Conservation (phyloP, 2,797 vertebrate genomes). For the Phalanger gymnotis region DNA sequence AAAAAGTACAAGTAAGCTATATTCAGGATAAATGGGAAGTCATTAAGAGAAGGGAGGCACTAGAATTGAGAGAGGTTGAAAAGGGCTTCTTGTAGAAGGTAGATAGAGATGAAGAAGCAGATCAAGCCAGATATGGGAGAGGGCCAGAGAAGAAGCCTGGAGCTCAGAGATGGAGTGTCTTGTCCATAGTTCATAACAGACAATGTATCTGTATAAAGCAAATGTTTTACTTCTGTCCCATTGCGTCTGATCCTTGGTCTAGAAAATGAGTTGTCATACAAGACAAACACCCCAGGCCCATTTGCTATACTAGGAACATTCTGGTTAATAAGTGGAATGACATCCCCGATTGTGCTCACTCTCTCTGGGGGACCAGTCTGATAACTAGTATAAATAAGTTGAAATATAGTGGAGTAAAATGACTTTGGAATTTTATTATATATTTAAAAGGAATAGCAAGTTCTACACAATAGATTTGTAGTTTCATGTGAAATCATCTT, state of each 20-base stretch:
- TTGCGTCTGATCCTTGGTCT: slow-evolving; percentile 55
- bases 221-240: slow-evolving; percentile 60
- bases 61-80: background rate
- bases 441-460: background rate
- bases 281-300: slow-evolving; percentile 4
- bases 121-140: background rate
- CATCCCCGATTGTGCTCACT: background rate
- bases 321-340: background rate
- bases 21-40: background rate
- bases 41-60: background rate
- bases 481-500: background rate
- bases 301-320: background rate
- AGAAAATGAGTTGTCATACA: slow-evolving; percentile 57
- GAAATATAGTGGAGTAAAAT: background rate
- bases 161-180: background rate
- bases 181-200: slow-evolving; percentile 60
- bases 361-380: slow-evolving; percentile 17
- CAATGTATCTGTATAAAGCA: slow-evolving; percentile 26
- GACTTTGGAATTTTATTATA: background rate
- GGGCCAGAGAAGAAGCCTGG: background rate
- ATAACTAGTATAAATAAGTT: background rate
- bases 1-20: background rate
- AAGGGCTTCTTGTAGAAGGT: background rate
- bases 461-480: background rate
- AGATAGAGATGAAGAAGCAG: background rate